A percentile compares a stretch with the other conserved stretches of the same genome.
Conservation (phyloP, 1,140 invertebrate species). For the Tenebrio molitor region DNA sequence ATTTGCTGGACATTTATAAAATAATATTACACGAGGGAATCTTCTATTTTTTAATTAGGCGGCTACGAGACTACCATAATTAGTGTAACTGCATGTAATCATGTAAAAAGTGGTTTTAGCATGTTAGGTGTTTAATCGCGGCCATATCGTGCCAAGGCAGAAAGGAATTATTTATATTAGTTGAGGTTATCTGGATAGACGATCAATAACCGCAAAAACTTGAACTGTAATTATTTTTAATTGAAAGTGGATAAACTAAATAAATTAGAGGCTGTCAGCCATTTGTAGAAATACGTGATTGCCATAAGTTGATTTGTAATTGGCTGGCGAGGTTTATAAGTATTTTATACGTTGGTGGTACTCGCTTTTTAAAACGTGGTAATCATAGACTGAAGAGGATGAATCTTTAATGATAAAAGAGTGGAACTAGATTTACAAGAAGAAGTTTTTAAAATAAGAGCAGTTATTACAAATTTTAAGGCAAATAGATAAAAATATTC, state of each 20-base stretch:
- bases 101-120: conserved; percentile 1
- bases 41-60: background rate
- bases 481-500: no score
- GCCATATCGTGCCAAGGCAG: background rate
- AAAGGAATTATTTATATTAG: background rate
- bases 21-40: background rate
- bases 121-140: background rate
- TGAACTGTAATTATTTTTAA: background rate
- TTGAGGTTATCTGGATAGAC: background rate
- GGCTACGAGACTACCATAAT: background rate
- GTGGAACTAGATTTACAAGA: no score
- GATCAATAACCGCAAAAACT: background rate
- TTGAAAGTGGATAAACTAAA: background rate
- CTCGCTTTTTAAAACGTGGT: no score
- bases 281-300: no score
- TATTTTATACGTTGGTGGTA: no score
- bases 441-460: no score
- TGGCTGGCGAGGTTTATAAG: no score
- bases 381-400: no score
- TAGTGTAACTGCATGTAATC: background rate
- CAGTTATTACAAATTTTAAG: no score
- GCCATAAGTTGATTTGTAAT: no score
- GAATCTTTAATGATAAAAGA: no score
- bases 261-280: background rate
- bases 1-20: conserved; percentile 1